Conservation (phyloP, 2,888 invertebrate genomes). For the Opisthograptis luteolata region DNA sequence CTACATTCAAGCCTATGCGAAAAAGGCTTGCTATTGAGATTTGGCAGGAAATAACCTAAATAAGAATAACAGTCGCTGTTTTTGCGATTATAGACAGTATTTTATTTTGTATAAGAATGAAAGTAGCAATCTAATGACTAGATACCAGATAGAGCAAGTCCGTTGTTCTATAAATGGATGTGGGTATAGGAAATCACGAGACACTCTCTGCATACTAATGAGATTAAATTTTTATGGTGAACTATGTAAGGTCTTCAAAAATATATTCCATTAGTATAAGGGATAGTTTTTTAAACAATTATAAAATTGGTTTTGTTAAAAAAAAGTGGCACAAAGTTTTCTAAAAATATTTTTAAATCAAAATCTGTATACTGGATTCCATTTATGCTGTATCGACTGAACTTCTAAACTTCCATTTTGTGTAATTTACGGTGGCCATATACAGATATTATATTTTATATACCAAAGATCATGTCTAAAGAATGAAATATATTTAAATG, state of each 20-base stretch:
- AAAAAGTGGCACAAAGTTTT: slow-evolving; percentile 45
- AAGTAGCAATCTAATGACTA: slow-evolving; percentile 16
- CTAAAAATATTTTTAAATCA: slow-evolving; percentile 43
- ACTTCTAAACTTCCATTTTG: slow-evolving; percentile 63
- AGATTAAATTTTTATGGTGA: slow-evolving; percentile 15
- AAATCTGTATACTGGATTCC: slow-evolving; percentile 50
- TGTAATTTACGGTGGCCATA: slow-evolving; percentile 67
- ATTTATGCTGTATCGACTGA: slow-evolving; percentile 57
- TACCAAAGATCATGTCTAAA: slow-evolving; percentile 77
- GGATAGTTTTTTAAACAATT: slow-evolving; percentile 7
- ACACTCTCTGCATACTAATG: slow-evolving; percentile 31
- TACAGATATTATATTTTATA: slow-evolving; percentile 75
- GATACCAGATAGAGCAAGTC: slow-evolving; percentile 30
- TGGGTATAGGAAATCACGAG: slow-evolving; percentile 16
- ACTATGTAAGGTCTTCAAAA: slow-evolving; percentile 27
- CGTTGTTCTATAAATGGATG: slow-evolving; percentile 17
- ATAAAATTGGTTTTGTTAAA: slow-evolving; percentile 9
- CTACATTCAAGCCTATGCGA: slow-evolving; percentile 1
- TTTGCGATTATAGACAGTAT: slow-evolving; percentile 34
- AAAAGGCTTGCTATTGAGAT: slow-evolving; percentile 3
- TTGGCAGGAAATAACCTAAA: slow-evolving; percentile 14
- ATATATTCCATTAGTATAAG: slow-evolving; percentile 33
- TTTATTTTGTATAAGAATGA: slow-evolving; percentile 27
- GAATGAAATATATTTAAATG: slow-evolving; percentile 72
- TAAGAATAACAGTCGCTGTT: slow-evolving; percentile 8